phyloP scores from a whole-genome alignment of 1,140 invertebrate species.

The Diprion similis region DNA sequence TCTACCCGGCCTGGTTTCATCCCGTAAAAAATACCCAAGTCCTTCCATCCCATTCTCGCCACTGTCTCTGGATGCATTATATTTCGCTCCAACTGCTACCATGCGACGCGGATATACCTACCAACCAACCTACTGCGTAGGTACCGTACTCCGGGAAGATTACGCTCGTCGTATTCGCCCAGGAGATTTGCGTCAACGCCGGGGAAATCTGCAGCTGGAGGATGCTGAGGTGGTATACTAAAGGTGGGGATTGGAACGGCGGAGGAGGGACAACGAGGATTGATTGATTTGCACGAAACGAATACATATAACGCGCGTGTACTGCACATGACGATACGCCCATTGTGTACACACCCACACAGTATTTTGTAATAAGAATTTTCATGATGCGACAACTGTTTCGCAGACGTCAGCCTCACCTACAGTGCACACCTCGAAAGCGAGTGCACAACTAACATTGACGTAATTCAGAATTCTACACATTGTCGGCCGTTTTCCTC shows the following conservation, averaged over 20 bases:
- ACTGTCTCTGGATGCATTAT: not conserved
- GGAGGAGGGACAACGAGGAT: too few relatives aligned
- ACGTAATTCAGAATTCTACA: not conserved
- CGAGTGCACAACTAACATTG: not conserved
- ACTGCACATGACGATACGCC: too few relatives aligned
- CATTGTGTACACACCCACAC: too few relatives aligned
- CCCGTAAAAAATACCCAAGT: not conserved
- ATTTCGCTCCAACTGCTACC: not conserved
- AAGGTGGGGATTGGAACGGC: too few relatives aligned
- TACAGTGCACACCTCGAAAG: too few relatives aligned
- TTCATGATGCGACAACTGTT: not conserved
- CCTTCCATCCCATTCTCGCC: not conserved
- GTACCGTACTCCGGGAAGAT: not conserved
- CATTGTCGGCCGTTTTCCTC: not conserved
- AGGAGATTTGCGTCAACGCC: not conserved
- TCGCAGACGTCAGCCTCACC: too few relatives aligned
- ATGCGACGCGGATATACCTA: not conserved
- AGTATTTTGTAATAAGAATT: not conserved
- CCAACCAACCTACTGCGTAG: too few relatives aligned
- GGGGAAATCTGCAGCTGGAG: too few relatives aligned
- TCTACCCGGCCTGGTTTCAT: not conserved
- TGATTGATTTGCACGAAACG: too few relatives aligned
- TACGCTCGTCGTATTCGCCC: not conserved
- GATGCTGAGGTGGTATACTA: too few relatives aligned
- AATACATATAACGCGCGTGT: too few relatives aligned